Evolutionary conservation across 1,140 invertebrate genomes (phyloP).

Genomic region (Protaetia brevitarsis): DNA sequence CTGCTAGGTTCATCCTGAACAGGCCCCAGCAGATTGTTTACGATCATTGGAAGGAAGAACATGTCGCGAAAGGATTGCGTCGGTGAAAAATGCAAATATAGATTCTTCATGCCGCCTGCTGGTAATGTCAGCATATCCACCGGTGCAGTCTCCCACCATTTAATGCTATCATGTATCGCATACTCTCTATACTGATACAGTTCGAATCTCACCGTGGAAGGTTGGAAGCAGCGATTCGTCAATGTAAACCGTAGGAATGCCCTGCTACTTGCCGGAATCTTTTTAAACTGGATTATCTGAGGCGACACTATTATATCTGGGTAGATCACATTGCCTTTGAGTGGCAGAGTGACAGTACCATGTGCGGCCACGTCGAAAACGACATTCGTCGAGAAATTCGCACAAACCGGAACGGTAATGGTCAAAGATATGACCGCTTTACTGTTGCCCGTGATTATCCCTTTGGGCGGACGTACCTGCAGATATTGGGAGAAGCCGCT

Average conservation of each 20-base stretch:
- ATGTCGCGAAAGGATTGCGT: slow-evolving; percentile 34
- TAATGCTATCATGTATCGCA: slow-evolving; percentile 1
- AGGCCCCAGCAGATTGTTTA: slow-evolving; percentile 45
- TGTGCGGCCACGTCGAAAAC: too few relatives aligned
- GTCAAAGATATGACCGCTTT: too few relatives aligned
- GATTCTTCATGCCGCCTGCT: slow-evolving; percentile 22
- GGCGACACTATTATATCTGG: slow-evolving; percentile 39
- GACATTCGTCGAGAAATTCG: too few relatives aligned
- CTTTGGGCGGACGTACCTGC: too few relatives aligned
- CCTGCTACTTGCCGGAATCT: slow-evolving; percentile 33
- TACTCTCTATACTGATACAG: slow-evolving; percentile 42
- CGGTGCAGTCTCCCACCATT: neutral
- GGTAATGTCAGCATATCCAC: neutral
- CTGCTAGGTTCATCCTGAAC: too few relatives aligned
- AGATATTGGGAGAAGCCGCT: too few relatives aligned
- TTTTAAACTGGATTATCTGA: slow-evolving; percentile 31
- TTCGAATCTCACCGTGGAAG: slow-evolving; percentile 34
- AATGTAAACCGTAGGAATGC: slow-evolving; percentile 32
- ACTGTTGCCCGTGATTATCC: too few relatives aligned
- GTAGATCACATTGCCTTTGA: slow-evolving; percentile 36
- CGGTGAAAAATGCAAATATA: slow-evolving; percentile 44
- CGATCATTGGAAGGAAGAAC: slow-evolving; percentile 41
- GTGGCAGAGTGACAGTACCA: slow-evolving; percentile 25
- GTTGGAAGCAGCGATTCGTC: slow-evolving; percentile 34
- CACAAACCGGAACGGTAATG: too few relatives aligned